Evolutionary conservation across 2,797 vertebrate genomes (phyloP).

Genomic region (Eidolon dupreanum): DNA sequence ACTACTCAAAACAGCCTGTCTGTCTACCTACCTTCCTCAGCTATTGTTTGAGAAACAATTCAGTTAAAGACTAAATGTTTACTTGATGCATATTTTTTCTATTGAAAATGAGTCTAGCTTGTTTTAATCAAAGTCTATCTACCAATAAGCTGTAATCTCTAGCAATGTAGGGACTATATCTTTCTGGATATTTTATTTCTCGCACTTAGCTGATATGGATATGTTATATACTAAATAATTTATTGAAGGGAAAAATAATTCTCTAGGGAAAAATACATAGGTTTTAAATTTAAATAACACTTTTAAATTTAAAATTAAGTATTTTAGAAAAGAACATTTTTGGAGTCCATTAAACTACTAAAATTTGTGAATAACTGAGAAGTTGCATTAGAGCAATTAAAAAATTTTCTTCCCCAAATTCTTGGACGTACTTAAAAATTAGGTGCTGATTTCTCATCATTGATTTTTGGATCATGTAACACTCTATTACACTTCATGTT

Average conservation of each 20-base stretch:
- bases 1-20: background rate
- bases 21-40: background rate
- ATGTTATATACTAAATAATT: background rate
- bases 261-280: background rate
- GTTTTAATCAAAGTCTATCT: background rate
- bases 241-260: background rate
- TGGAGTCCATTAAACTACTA: background rate
- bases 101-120: background rate
- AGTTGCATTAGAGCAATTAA: background rate
- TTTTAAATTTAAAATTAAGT: background rate
- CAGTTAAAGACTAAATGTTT: background rate
- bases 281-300: background rate
- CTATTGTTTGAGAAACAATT: background rate
- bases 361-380: constrained; percentile 32
- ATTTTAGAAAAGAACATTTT: constrained; percentile 29
- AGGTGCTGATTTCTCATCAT: background rate
- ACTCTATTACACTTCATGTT: background rate
- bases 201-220: background rate
- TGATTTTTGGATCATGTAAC: background rate
- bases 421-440: constrained; percentile 10
- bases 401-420: background rate
- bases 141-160: background rate
- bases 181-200: background rate
- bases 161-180: background rate
- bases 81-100: background rate